Percentiles rank a stretch among this genome's conserved stretches.
Evolutionary conservation across 2,888 invertebrate genomes (phyloP).

Genomic region (Gastracanthus pulcherrimus): DNA sequence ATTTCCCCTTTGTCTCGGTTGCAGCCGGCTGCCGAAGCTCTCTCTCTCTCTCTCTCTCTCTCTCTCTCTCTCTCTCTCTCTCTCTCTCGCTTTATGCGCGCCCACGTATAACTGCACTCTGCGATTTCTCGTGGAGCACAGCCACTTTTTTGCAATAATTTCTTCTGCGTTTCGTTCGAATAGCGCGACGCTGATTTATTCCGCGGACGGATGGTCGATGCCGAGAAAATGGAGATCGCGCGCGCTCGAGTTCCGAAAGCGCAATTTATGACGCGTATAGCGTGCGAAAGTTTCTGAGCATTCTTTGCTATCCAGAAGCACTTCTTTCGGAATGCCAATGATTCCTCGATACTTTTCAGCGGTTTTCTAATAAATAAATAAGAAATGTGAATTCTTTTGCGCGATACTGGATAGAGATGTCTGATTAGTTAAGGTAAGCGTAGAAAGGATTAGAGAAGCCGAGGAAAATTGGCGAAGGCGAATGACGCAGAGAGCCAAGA

Average conservation of each 20-base stretch:
- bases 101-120: not conserved
- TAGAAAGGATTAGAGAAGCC: too few species aligned
- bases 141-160: conserved; percentile 8
- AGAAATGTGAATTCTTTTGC: too few species aligned
- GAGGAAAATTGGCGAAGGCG: not conserved
- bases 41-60: not conserved
- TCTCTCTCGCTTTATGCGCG: not conserved
- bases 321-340: not conserved
- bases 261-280: conserved; percentile 28
- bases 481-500: not conserved
- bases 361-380: too few species aligned
- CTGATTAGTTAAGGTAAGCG: too few species aligned
- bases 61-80: not conserved
- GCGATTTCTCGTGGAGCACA: not conserved
- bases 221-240: conserved; percentile 36
- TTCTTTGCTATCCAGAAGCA: not conserved
- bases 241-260: not conserved
- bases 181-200: conserved; percentile 12
- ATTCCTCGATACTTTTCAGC: too few species aligned
- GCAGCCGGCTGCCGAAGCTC: not conserved
- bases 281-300: not conserved
- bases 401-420: too few species aligned
- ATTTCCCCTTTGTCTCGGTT: conserved; percentile 6
- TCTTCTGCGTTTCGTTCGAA: not conserved
- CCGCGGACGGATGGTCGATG: not conserved